Evolutionary conservation across 2,888 invertebrate genomes (phyloP), one percentile per base, ranked within the genome.

Genomic region (Cepaea hortensis): DNA sequence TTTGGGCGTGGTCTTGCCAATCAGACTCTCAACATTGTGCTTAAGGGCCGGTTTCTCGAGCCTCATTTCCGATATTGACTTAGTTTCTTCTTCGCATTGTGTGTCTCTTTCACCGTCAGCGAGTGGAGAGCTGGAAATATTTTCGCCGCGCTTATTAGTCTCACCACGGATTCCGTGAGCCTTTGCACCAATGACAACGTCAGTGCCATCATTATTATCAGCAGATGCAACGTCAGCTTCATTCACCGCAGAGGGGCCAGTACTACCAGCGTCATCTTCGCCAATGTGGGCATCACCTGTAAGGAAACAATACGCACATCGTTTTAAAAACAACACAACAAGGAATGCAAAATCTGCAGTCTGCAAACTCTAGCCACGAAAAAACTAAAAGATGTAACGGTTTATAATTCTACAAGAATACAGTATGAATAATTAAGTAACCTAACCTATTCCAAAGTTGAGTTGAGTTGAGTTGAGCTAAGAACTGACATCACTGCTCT

Each of bases 1-100:
- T 50, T 50, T 68, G 23, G 86, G 86, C 77, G 79, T 46, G 11
- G 84, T 79, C 46, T 84, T 83, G 62, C 80, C 83, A 35, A 87
- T 87, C 50, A 87, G 23, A 20, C 87, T 87, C 55, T 87, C 87
- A 2, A 84, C 87, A 73, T 84, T 87, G 50, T 87, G 87, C 18
- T 87, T 87, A 1, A 87, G 75, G 1, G 84, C 48, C 13, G 87
- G 87, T 73, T 87, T 87, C 55, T 70, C 76, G 9, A 61, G 3
- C 18, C 55, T 70, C 13, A 6, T 9, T 9, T 65, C n/a, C 5
- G 68, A 76, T 13, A n/a, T 20, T 35, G 76, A 18, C 35, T 20
- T 5, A 20, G 20, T 46, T 46, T 46, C 48, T 35, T 35, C 35
- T 11, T n/a, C 75, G 15, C 0, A 5, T 46, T 76, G 50, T 13